Evolutionary conservation across 2,113 vertebrate species (phyloP).

Genomic region (Cygnus buccinator): DNA sequence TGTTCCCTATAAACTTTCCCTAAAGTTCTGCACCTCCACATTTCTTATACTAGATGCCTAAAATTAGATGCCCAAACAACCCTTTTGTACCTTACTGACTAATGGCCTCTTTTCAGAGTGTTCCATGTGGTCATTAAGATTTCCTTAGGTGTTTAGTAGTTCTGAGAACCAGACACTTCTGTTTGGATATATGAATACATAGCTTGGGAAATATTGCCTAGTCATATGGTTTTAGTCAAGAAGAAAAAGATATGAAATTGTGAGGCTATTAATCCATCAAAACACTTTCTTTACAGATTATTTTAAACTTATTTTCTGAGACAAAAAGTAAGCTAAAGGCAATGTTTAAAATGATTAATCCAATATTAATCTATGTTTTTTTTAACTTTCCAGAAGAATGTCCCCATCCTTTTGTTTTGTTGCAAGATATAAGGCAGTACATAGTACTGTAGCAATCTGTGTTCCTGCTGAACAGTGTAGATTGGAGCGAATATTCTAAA

Average conservation of each 20-base stretch:
- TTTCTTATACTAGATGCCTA: not conserved
- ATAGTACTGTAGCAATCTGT: not conserved
- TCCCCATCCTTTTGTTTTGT: not conserved
- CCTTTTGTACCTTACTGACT: not conserved
- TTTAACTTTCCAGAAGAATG: constrained; percentile 15
- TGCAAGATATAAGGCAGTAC: not conserved
- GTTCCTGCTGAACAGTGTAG: not conserved
- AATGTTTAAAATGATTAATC: constrained; percentile 17
- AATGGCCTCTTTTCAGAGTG: not conserved
- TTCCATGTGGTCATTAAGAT: not conserved
- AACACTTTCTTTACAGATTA: not conserved
- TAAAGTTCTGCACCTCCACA: not conserved
- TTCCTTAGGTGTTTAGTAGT: not conserved
- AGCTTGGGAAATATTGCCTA: not conserved
- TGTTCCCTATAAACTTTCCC: not conserved
- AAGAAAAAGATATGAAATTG: not conserved
- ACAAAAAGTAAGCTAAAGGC: not conserved
- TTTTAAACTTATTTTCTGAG: not conserved
- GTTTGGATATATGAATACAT: not conserved
- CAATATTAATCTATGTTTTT: not conserved
- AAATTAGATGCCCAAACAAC: not conserved
- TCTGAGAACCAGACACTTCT: not conserved
- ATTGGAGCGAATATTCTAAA: not conserved
- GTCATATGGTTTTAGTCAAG: not conserved
- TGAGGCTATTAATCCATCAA: not conserved